Conservation (phyloP, 2,797 vertebrate species). For the Threskiornis aethiopicus region DNA sequence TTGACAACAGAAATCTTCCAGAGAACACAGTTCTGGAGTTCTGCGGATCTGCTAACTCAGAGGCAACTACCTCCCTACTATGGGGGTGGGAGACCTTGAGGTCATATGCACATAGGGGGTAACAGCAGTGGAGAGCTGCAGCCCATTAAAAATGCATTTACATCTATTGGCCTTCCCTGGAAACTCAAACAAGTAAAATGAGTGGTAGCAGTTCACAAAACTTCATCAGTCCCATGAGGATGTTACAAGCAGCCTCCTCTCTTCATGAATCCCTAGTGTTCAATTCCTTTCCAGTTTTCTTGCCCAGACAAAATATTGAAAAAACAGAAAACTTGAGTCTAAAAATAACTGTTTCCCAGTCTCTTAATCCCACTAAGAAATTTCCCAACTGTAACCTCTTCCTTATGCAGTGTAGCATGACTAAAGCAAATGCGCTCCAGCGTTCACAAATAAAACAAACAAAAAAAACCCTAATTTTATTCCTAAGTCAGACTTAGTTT, state of each 20-base stretch:
- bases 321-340: background rate
- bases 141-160: constrained; percentile 1
- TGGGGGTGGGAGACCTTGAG: background rate
- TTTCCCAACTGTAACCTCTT: background rate
- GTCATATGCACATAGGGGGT: background rate
- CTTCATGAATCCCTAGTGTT: background rate
- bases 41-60: background rate
- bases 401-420: background rate
- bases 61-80: background rate
- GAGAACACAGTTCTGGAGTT: background rate
- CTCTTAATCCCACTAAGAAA: background rate
- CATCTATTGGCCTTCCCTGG: background rate
- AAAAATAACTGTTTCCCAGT: constrained; percentile 29
- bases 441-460: background rate
- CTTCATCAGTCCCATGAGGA: constrained; percentile 17
- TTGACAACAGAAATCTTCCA: background rate
- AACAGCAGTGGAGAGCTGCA: background rate
- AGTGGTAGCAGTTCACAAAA: constrained; percentile 1
- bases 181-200: background rate
- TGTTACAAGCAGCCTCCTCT: background rate
- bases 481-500: background rate
- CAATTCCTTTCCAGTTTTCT: background rate
- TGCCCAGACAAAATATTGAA: background rate
- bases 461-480: rapidly evolving
- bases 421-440: background rate